phyloP scores from a whole-genome alignment of 2,113 vertebrate species.

The Theropithecus gelada region DNA sequence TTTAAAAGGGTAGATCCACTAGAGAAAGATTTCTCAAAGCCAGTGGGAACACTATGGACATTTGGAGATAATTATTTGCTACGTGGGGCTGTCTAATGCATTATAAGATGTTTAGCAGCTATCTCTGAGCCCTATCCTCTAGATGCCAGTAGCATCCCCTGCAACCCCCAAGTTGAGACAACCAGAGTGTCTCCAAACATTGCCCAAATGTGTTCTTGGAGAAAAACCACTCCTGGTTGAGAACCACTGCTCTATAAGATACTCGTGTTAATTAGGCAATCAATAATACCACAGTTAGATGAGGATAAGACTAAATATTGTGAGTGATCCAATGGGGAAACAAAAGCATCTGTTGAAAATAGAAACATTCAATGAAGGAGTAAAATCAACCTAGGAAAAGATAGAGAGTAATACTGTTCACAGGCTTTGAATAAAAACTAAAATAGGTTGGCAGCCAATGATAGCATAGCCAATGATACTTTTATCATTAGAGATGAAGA shows the following conservation, averaged over 20 bases:
- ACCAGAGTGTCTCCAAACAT: neutral
- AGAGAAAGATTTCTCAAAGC: neutral
- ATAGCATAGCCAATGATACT: neutral
- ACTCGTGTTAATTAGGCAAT: neutral
- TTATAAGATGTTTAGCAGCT: neutral
- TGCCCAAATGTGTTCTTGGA: neutral
- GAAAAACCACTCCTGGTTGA: neutral
- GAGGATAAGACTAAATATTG: neutral
- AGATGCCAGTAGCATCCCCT: neutral
- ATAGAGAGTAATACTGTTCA: neutral
- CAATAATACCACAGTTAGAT: neutral
- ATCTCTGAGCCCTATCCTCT: neutral
- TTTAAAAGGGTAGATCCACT: neutral
- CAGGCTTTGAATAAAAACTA: neutral
- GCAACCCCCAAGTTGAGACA: neutral
- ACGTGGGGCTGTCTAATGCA: neutral
- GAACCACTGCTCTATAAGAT: neutral
- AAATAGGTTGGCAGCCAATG: neutral
- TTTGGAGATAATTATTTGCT: neutral
- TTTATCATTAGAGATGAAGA: neutral
- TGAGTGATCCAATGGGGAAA: neutral
- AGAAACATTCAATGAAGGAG: neutral
- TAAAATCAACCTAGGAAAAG: neutral
- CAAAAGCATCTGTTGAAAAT: neutral
- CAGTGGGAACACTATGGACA: neutral